Evolutionary conservation across 1,140 invertebrate species (phyloP).

Genomic region (Zaprionus taronus): DNA sequence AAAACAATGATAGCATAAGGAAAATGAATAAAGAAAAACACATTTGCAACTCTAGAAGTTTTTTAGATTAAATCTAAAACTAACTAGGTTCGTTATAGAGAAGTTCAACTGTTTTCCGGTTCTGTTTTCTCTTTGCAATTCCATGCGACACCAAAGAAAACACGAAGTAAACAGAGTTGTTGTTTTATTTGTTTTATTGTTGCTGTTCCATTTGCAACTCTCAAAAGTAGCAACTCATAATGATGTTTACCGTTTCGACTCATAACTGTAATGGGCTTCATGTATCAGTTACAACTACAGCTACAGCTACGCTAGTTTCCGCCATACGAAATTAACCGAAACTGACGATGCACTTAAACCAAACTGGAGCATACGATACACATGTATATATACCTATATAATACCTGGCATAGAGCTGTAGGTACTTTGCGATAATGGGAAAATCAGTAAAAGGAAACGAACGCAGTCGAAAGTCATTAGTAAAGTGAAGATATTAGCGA

Average conservation of each 20-base stretch:
- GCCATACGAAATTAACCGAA: slow-evolving; percentile 14
- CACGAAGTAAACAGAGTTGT: background rate
- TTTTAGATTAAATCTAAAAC: no score
- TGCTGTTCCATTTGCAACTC: slow-evolving; percentile 3
- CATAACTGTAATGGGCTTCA: slow-evolving; percentile 2
- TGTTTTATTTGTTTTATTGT: no score
- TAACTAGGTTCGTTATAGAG: background rate
- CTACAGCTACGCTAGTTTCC: slow-evolving; percentile 14
- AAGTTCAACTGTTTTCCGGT: background rate
- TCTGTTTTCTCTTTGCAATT: background rate
- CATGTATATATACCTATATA: background rate
- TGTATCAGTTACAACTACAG: slow-evolving; percentile 16
- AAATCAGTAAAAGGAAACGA: background rate
- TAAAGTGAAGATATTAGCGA: background rate
- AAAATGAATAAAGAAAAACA: background rate
- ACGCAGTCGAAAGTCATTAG: slow-evolving; percentile 3
- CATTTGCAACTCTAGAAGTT: no score
- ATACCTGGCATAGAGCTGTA: background rate
- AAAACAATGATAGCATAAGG: no score
- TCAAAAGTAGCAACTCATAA: slow-evolving; percentile 1
- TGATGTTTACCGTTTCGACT: slow-evolving; percentile 6
- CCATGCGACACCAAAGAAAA: background rate
- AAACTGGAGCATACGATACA: slow-evolving; percentile 5
- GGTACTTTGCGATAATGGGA: background rate
- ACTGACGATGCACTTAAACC: slow-evolving; percentile 14